Evolutionary conservation across 2,888 invertebrate species (phyloP).

Genomic region (Orgyia antiqua): DNA sequence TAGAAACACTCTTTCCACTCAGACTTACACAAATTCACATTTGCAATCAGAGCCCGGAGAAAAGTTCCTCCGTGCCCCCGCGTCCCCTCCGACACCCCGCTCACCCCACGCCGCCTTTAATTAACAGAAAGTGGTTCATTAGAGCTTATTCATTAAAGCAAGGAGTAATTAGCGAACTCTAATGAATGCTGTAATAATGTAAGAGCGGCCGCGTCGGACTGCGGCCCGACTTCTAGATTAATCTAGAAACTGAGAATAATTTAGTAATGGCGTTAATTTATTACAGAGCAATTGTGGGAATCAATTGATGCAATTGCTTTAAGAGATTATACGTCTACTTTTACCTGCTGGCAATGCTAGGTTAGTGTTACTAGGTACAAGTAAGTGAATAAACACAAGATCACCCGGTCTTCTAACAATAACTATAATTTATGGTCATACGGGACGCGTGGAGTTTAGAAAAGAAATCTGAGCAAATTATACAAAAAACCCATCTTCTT

Average conservation of each 20-base stretch:
- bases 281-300: conserved; percentile 64
- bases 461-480: too few relatives aligned
- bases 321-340: too few relatives aligned
- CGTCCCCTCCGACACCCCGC: conserved; percentile 27
- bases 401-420: too few relatives aligned
- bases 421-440: too few relatives aligned
- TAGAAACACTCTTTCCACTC: conserved; percentile 71
- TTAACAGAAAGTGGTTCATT: conserved; percentile 95
- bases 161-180: conserved; percentile 93
- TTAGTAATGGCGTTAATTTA: conserved; percentile 73
- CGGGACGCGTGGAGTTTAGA: too few relatives aligned
- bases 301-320: conserved; percentile 39
- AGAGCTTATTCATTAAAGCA: conserved; percentile 94
- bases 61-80: conserved; percentile 57
- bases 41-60: conserved; percentile 76
- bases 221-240: conserved; percentile 75
- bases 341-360: too few relatives aligned
- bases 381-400: too few relatives aligned
- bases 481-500: too few relatives aligned
- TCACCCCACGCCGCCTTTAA: conserved; percentile 82
- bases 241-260: conserved; percentile 73
- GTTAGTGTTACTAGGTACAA: too few relatives aligned
- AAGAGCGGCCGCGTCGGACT: conserved; percentile 77
- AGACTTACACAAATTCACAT: conserved; percentile 78
- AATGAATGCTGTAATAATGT: conserved; percentile 90